A percentile compares a stretch with the other conserved stretches of the same genome.
phyloP scores from a whole-genome alignment of 1,140 invertebrate genomes.

The Saccostrea cuccullata region DNA sequence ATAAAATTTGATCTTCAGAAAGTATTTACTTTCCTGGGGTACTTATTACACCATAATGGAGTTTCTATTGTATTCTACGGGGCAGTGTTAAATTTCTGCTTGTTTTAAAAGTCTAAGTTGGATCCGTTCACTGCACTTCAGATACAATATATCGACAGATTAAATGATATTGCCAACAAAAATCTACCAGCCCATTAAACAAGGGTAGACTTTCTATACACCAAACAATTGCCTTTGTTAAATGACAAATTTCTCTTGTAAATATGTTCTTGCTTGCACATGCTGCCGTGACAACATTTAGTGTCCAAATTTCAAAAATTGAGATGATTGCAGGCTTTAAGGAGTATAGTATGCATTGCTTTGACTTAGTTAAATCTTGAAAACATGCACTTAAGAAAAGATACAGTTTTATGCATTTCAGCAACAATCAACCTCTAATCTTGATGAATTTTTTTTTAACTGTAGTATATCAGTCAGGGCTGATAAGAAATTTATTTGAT shows the following conservation, averaged over 20 bases:
- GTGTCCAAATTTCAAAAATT: too few species aligned
- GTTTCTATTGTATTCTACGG: constrained; percentile 1
- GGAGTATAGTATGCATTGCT: too few species aligned
- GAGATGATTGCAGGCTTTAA: too few species aligned
- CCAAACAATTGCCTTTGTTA: constrained; percentile 26
- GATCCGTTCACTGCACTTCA: constrained; percentile 1
- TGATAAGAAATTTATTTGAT: too few species aligned
- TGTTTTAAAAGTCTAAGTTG: constrained; percentile 9
- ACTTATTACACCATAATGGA: constrained; percentile 32
- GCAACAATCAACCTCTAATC: too few species aligned
- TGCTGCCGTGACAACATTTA: not conserved
- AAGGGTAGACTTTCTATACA: constrained; percentile 8
- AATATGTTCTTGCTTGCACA: constrained; percentile 9
- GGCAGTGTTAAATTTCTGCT: constrained; percentile 1
- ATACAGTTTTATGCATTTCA: too few species aligned
- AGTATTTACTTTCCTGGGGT: not conserved
- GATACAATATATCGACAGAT: constrained; percentile 23
- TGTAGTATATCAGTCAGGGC: too few species aligned
- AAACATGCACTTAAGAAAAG: too few species aligned
- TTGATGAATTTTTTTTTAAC: too few species aligned
- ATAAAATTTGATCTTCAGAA: constrained; percentile 8
- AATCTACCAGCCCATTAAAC: not conserved
- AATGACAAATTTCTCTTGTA: not conserved
- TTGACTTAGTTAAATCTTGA: too few species aligned
- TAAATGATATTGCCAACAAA: constrained; percentile 38